Evolutionary conservation across 2,113 vertebrate genomes (phyloP), one percentile per base, ranked within the genome.

Genomic region (Rhinichthys klamathensis): DNA sequence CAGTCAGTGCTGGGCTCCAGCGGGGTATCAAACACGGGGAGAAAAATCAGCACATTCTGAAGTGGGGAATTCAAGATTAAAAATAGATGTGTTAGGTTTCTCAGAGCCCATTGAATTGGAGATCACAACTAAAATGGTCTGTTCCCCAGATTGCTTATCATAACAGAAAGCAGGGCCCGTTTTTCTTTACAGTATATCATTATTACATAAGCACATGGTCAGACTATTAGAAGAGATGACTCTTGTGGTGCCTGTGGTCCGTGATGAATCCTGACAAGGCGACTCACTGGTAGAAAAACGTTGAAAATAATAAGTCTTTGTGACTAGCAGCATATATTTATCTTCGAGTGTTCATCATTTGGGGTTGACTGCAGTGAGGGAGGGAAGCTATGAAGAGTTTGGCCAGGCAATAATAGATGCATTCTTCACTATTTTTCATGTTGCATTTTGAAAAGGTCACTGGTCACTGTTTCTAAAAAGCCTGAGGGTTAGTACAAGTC

Each of bases 141-240:
- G 83, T 76, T 86, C 76, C 85, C 67, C 74, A 79, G 76, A 79
- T 83, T 78, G 76, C 80, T 86, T 67, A 83, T 72, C 83, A 83
- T 86, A 88, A 86, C 70, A 80, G 60, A 86, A 35, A 81, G 79
- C 61, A 84, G 60, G 25, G 84, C 58, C 69, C 30, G 11, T 30
- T 46, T 85, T 82, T 78, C 61, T 82, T 44, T 54, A 44, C 72
- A 86, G 72, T 25, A 77, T 84, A 89, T 84, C 51, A 83, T 89
- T 89, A 89, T 89, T 89, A 72, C 86, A 89, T 89, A 86, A 86
- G 21, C 35, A 16, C 60, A 78, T 63, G 86, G 86, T 86, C 72
- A 67, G 46, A 27, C 80, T 82, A 67, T 87, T 85, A 77, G 84
- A 81, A 35, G 61, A 87, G 63, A 81, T 9, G 70, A 85, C n/a